Percentiles rank a stretch among this genome's conserved stretches.
These are phyloP conservation scores for Tubulanus polymorphus DNA, from an alignment of 2,888 invertebrate species.

Conservation along the genomic window DNA sequence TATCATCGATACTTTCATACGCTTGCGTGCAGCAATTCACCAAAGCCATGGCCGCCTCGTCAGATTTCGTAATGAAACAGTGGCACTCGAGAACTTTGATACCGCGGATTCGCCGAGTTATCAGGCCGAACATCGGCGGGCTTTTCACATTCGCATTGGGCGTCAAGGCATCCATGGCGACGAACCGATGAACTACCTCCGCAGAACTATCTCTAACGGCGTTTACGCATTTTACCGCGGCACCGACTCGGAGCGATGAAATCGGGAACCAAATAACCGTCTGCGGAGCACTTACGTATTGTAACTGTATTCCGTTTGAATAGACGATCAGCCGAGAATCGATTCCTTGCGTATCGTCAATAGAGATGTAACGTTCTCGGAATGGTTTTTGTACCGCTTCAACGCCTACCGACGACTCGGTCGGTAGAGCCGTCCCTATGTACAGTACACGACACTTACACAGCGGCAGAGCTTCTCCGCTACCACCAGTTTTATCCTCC, in stretches of 20 bases:
- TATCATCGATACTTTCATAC: constrained; percentile 60
- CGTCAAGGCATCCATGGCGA: constrained; percentile 41
- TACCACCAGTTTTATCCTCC: not conserved
- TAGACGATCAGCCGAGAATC: constrained; percentile 91
- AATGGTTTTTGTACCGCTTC: constrained; percentile 48
- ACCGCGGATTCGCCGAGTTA: constrained; percentile 45
- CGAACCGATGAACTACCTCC: constrained; percentile 33
- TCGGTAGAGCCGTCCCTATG: constrained; percentile 49
- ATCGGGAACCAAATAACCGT: constrained; percentile 49
- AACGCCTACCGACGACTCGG: constrained; percentile 42
- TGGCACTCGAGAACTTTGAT: constrained; percentile 51
- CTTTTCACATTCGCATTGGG: constrained; percentile 29
- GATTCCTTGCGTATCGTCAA: constrained; percentile 39
- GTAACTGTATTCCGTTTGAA: constrained; percentile 87
- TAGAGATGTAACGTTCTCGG: constrained; percentile 36
- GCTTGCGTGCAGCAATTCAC: constrained; percentile 97
- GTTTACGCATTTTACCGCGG: constrained; percentile 44
- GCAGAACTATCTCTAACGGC: constrained; percentile 29
- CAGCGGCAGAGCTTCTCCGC: constrained; percentile 20
- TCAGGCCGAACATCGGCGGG: constrained; percentile 50
- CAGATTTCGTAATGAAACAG: constrained; percentile 59
- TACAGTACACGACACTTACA: constrained; percentile 43
- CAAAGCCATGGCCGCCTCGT: constrained; percentile 94
- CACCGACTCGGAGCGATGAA: constrained; percentile 44
- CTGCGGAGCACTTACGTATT: constrained; percentile 67